Evolutionary conservation across 2,113 vertebrate species (phyloP), one percentile per base, ranked within the genome.

Genomic region (Passer domesticus): DNA sequence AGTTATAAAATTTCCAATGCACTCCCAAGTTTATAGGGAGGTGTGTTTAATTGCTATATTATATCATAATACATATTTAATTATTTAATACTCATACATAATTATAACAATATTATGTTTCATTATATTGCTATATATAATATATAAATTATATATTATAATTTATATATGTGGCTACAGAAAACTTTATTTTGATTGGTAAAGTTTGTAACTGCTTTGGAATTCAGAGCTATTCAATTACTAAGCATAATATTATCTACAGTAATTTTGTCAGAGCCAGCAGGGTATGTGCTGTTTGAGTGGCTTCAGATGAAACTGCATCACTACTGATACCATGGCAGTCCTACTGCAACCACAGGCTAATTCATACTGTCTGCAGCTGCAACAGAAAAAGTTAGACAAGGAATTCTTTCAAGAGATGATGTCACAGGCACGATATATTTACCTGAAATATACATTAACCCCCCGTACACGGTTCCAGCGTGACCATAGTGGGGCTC

Each of bases 401-500:
- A 77, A 25, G n/a, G 3, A 52, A 69, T 27, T 33, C n/a, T 47
- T 90, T 67, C 43, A 47, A 58, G 24, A 74, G 31, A 16, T 41
- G 3, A 20, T 7, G 17, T 11, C 5, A 30, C 7, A 72, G 16
- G 31, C 43, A n/a, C 14, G 19, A 74, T 62, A 97, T 97, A 77
- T 68, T 97, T 97, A 99, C 99, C 99, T 98, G 99, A 99, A 98
- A 99, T 99, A 89, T 99, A 99, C 99, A 99, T 99, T 94, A 99
- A 98, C 52, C 99, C 99, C 28, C 99, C 99, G 25, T 99, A 99
- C 18, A 99, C 99, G 0, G 99, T 99, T 80, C 99, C 99, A 81
- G 99, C 99, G 5, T 99, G 99, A 55, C 99, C 99, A 63, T 99
- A 99, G 97, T 99, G 99, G 28, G 99, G 99, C 88, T 99, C 99